These are phyloP conservation scores for Bujurquina vittata DNA, from an alignment of 2,113 vertebrate genomes.

Conservation along the genomic window DNA sequence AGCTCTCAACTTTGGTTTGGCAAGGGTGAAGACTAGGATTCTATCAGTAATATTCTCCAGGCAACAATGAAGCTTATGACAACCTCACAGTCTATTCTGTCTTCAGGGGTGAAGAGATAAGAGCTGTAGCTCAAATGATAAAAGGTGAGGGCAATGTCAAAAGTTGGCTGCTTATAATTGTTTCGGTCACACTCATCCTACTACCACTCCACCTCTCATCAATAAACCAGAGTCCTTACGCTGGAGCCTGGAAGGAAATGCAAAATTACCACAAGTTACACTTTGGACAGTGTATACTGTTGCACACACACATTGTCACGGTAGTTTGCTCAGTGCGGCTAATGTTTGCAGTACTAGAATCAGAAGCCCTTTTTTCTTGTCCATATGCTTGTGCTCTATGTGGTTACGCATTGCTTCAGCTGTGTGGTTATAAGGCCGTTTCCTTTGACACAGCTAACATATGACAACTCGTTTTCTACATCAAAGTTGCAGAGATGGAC, in stretches of 20 bases:
- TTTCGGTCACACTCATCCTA: background rate
- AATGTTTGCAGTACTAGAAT: background rate
- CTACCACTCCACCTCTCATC: slow-evolving; percentile 12
- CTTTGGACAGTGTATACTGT: no score
- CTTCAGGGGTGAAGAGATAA: slow-evolving; percentile 36
- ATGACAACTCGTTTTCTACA: background rate
- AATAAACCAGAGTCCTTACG: background rate
- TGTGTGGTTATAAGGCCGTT: background rate
- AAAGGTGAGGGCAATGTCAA: slow-evolving; percentile 35
- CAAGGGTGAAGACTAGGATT: background rate
- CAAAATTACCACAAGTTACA: background rate
- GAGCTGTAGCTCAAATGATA: slow-evolving; percentile 23
- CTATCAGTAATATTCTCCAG: slow-evolving; percentile 17
- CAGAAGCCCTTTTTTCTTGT: background rate
- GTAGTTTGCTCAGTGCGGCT: no score
- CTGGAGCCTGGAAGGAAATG: background rate
- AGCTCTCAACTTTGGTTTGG: slow-evolving; percentile 1
- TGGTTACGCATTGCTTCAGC: background rate
- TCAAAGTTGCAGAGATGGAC: background rate
- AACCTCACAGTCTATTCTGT: slow-evolving; percentile 22
- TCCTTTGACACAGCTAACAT: background rate
- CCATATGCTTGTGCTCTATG: background rate
- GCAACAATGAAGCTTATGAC: slow-evolving; percentile 16
- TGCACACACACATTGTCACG: no score
- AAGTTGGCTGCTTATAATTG: slow-evolving; percentile 12